Evolutionary conservation across 2,888 invertebrate genomes (phyloP).

Genomic region (Drosophila rellima): DNA sequence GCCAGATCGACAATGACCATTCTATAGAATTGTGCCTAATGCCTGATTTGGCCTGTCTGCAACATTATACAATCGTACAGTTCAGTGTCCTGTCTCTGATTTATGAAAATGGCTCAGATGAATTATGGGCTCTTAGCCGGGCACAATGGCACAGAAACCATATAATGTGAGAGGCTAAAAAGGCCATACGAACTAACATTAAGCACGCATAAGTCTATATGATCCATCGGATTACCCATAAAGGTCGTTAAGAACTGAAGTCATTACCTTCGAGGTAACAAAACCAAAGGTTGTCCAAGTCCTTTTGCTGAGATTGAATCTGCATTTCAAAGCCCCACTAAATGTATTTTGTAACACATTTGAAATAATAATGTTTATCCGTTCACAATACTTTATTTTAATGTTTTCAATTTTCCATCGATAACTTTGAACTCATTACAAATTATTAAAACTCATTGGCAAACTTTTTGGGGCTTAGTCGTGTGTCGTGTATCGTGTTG

Average conservation of each 20-base stretch:
- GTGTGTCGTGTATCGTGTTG: slow-evolving; percentile 6
- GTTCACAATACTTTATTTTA: no score
- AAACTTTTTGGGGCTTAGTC: slow-evolving; percentile 43
- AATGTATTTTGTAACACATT: not conserved
- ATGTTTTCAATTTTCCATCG: no score
- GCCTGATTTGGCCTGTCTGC: slow-evolving; percentile 5
- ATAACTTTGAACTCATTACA: no score
- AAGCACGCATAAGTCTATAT: slow-evolving; percentile 7
- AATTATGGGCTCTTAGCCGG: slow-evolving; percentile 21
- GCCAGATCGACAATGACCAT: slow-evolving; percentile 7
- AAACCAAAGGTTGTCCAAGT: not conserved
- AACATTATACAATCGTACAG: not conserved
- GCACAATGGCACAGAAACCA: slow-evolving; percentile 10
- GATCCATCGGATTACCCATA: not conserved
- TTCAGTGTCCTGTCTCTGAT: slow-evolving; percentile 16
- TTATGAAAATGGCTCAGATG: slow-evolving; percentile 22
- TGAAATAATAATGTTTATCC: not conserved
- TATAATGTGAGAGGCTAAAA: slow-evolving; percentile 1
- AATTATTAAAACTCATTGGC: no score
- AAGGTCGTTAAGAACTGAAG: not conserved
- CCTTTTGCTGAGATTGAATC: not conserved
- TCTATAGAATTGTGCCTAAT: slow-evolving; percentile 1
- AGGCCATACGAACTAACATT: slow-evolving; percentile 4
- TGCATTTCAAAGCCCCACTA: not conserved
- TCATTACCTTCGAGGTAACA: not conserved